Percentiles rank a stretch among this genome's conserved stretches.
These are phyloP conservation scores for Helobdella robusta DNA, from an alignment of 2,888 invertebrate genomes.

Conservation along the genomic window DNA sequence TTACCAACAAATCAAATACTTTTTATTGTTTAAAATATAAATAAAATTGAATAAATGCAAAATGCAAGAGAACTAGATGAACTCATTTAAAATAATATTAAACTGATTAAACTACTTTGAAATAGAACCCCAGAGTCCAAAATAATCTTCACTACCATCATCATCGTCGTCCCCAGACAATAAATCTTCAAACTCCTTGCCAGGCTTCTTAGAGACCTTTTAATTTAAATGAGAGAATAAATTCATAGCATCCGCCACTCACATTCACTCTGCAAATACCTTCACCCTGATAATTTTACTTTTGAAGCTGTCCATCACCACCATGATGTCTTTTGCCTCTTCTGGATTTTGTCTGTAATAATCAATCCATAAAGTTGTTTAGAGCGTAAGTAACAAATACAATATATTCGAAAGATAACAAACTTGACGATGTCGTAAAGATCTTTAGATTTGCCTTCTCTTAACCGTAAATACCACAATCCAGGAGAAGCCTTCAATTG, in stretches of 20 bases:
- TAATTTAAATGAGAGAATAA: background rate
- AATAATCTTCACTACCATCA: too few species aligned
- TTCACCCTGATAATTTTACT: slow-evolving; percentile 82
- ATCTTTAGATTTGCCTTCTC: slow-evolving; percentile 85
- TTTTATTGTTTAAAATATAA: too few species aligned
- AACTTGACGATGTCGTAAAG: slow-evolving; percentile 73
- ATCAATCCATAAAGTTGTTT: too few species aligned
- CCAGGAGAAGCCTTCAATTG: slow-evolving; percentile 95
- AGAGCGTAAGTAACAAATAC: too few species aligned
- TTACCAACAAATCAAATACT: too few species aligned
- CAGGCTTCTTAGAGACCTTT: slow-evolving; percentile 68
- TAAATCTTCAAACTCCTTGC: slow-evolving; percentile 74
- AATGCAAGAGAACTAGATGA: background rate
- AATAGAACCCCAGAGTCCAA: slow-evolving; percentile 86
- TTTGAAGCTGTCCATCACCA: slow-evolving; percentile 65
- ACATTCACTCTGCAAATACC: slow-evolving; percentile 52
- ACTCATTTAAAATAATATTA: background rate
- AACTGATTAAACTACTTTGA: slow-evolving; percentile 60
- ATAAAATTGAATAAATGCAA: too few species aligned
- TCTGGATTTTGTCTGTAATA: slow-evolving; percentile 48
- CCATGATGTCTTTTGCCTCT: slow-evolving; percentile 64
- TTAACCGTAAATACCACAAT: slow-evolving; percentile 76
- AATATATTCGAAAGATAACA: slow-evolving; percentile 9
- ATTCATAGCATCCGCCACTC: background rate
- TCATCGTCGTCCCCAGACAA: slow-evolving; percentile 60